Percentiles rank a stretch among this genome's conserved stretches.
Conservation (phyloP, 1,140 invertebrate species). For the Hyles euphorbiae region DNA sequence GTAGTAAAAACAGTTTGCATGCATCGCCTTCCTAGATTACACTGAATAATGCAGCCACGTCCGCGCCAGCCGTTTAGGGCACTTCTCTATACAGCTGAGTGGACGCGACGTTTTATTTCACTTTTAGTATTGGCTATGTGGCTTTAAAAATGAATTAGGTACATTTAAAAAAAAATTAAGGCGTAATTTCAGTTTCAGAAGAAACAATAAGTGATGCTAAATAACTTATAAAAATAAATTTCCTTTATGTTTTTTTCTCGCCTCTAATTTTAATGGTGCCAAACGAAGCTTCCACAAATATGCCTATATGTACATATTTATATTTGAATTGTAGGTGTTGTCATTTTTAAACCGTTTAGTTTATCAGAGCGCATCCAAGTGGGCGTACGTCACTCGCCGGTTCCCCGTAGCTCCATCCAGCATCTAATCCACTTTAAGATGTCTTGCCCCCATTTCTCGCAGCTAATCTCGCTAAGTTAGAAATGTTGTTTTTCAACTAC, state of each 20-base stretch:
- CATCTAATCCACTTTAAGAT: slow-evolving; percentile 9
- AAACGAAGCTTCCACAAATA: background rate
- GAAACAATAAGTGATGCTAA: no score
- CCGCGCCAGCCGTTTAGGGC: slow-evolving; percentile 10
- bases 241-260: background rate
- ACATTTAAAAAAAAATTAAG: no score
- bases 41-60: slow-evolving; percentile 18
- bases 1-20: slow-evolving; percentile 13
- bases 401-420: background rate
- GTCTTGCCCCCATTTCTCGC: slow-evolving; percentile 6
- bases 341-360: no score
- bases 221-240: no score
- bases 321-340: no score
- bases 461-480: slow-evolving; percentile 10
- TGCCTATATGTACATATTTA: no score
- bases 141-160: no score
- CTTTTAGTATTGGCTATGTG: no score
- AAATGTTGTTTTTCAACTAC: background rate
- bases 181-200: no score
- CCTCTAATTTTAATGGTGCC: background rate
- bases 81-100: background rate
- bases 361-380: background rate
- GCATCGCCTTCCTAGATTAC: slow-evolving; percentile 20
- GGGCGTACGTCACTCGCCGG: slow-evolving; percentile 1
- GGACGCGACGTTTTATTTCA: background rate